Evolutionary conservation across 2,113 vertebrate species (phyloP).

Genomic region (Trinectes maculatus): DNA sequence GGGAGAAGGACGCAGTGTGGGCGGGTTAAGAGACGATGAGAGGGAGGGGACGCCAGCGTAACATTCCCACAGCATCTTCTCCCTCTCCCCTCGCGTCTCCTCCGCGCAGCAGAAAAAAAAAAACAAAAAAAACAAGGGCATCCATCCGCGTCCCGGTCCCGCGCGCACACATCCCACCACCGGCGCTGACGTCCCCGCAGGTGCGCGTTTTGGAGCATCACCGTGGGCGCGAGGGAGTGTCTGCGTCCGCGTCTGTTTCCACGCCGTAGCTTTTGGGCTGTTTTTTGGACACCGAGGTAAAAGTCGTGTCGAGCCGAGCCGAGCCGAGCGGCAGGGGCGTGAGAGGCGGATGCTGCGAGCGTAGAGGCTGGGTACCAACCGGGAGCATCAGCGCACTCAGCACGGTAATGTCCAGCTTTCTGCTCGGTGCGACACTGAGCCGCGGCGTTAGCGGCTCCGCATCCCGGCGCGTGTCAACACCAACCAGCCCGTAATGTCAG

Average conservation of each 20-base stretch:
- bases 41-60: slow-evolving; percentile 79
- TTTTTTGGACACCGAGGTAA: slow-evolving; percentile 34
- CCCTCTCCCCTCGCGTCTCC: slow-evolving; percentile 26
- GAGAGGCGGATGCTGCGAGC: slow-evolving; percentile 80
- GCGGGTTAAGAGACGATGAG: slow-evolving; percentile 78
- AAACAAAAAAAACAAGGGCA: slow-evolving; percentile 80
- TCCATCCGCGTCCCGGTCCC: slow-evolving; percentile 38
- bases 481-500: slow-evolving; percentile 11
- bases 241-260: background rate
- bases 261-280: slow-evolving; percentile 37
- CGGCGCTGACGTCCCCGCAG: slow-evolving; percentile 1
- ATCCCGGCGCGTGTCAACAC: slow-evolving; percentile 49
- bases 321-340: slow-evolving; percentile 72
- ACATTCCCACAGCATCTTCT: slow-evolving; percentile 53
- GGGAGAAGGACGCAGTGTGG: slow-evolving; percentile 87
- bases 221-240: background rate
- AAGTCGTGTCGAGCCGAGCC: slow-evolving; percentile 20
- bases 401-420: slow-evolving; percentile 75
- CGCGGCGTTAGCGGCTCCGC: no score
- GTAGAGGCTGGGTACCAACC: slow-evolving; percentile 75
- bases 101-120: slow-evolving; percentile 55
- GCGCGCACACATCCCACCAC: slow-evolving; percentile 19
- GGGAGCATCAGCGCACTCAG: slow-evolving; percentile 71
- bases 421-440: no score
- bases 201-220: background rate